phyloP scores from a whole-genome alignment of 2,797 vertebrate genomes.

The Bradypodion pumilum region DNA sequence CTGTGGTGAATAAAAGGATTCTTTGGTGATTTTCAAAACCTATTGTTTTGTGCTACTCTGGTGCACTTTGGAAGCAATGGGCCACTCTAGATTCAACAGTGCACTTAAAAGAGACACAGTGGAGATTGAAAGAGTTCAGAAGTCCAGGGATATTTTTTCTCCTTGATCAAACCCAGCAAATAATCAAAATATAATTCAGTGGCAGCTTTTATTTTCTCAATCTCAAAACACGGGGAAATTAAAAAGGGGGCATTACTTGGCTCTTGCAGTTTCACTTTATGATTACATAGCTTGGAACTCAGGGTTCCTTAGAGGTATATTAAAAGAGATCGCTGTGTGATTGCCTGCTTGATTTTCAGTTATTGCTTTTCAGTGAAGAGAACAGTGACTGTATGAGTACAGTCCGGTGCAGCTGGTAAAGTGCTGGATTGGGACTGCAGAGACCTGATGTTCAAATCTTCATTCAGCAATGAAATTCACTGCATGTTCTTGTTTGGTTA shows the following conservation, averaged over 20 bases:
- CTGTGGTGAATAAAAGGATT: slow-evolving; percentile 66
- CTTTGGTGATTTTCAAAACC: slow-evolving; percentile 53
- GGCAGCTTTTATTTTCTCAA: slow-evolving; percentile 46
- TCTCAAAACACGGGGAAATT: slow-evolving; percentile 43
- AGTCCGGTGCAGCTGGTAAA: not conserved
- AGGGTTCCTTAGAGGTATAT: slow-evolving; percentile 1
- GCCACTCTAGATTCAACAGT: slow-evolving; percentile 52
- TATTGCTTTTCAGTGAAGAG: not conserved
- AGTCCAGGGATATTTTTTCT: slow-evolving; percentile 40
- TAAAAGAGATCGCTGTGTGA: not conserved
- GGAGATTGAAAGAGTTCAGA: slow-evolving; percentile 53
- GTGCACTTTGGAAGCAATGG: slow-evolving; percentile 51
- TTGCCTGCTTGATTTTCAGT: not conserved
- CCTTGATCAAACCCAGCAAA: slow-evolving; percentile 26
- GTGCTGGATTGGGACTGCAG: not conserved
- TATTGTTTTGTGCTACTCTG: slow-evolving; percentile 47
- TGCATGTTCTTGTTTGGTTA: not conserved
- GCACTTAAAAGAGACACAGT: slow-evolving; percentile 38
- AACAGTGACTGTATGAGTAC: not conserved
- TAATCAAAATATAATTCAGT: slow-evolving; percentile 36
- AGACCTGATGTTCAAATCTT: not conserved
- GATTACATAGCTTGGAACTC: not conserved
- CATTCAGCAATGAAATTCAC: not conserved
- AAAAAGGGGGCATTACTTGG: not conserved
- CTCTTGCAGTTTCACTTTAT: slow-evolving; percentile 14